Evolutionary conservation across 1,140 invertebrate species (phyloP).

Genomic region (Phortica variegata): DNA sequence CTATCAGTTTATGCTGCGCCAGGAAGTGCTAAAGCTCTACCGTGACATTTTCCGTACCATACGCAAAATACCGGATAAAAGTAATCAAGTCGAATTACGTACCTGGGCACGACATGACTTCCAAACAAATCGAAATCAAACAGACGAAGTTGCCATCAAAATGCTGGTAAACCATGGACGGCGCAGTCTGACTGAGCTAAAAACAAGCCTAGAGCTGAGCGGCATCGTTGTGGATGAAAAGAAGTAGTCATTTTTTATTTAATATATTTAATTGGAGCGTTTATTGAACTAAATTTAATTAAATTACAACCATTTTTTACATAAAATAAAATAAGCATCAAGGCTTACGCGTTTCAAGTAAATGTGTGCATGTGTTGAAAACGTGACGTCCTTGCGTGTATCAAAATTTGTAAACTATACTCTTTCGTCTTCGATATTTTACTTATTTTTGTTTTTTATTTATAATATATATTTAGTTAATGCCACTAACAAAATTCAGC

Average conservation of each 20-base stretch:
- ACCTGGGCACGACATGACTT: slow-evolving; percentile 74
- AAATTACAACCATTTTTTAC: too few relatives aligned
- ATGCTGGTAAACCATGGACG: slow-evolving; percentile 69
- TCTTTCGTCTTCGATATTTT: too few relatives aligned
- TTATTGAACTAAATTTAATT: too few relatives aligned
- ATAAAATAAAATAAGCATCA: too few relatives aligned
- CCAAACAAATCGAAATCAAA: slow-evolving; percentile 66
- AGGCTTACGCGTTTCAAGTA: too few relatives aligned
- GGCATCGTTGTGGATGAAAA: slow-evolving; percentile 17
- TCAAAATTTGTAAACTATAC: too few relatives aligned
- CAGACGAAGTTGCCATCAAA: slow-evolving; percentile 70
- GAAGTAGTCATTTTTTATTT: neutral
- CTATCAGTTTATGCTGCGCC: slow-evolving; percentile 70
- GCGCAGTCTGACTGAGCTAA: slow-evolving; percentile 67
- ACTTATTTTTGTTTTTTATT: too few relatives aligned
- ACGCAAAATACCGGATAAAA: slow-evolving; percentile 65
- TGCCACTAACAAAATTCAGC: too few relatives aligned
- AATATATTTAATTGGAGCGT: too few relatives aligned
- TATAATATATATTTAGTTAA: too few relatives aligned
- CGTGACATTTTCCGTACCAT: slow-evolving; percentile 69
- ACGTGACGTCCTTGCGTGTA: too few relatives aligned
- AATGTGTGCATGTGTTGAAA: too few relatives aligned
- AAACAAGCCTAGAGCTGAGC: slow-evolving; percentile 65
- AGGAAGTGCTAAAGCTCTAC: slow-evolving; percentile 76
- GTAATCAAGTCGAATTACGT: slow-evolving; percentile 64